These are phyloP conservation scores for Meandrusa payeni DNA, from an alignment of 2,888 invertebrate species.

Conservation along the genomic window DNA sequence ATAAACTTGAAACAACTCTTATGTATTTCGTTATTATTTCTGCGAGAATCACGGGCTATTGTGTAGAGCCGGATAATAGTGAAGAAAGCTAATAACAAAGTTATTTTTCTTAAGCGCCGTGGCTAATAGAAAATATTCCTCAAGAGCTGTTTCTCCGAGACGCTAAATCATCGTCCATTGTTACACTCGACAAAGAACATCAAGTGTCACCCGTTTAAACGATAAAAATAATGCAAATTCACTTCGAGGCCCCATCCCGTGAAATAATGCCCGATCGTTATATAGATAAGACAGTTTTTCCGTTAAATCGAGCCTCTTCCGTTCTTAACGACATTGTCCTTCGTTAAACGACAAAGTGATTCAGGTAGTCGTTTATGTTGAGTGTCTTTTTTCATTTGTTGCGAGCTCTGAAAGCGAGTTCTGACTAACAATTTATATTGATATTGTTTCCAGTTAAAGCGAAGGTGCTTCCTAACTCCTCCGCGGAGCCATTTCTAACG, in stretches of 20 bases:
- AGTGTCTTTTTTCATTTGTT: conserved; percentile 69
- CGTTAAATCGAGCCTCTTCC: conserved; percentile 66
- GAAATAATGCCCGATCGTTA: conserved; percentile 67
- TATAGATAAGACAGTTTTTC: conserved; percentile 68
- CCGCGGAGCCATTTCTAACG: no score
- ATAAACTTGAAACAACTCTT: conserved; percentile 16
- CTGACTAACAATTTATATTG: conserved; percentile 51
- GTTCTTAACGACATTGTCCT: conserved; percentile 54
- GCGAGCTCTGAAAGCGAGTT: conserved; percentile 48
- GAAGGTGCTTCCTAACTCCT: conserved; percentile 23
- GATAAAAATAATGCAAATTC: conserved; percentile 76
- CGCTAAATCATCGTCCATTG: conserved; percentile 57
- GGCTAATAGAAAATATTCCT: conserved; percentile 41
- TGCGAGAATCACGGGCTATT: conserved; percentile 4
- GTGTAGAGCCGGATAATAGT: conserved; percentile 28
- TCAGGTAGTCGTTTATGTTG: conserved; percentile 67
- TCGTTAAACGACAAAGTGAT: conserved; percentile 51
- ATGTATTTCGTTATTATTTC: conserved; percentile 13
- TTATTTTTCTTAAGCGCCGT: conserved; percentile 58
- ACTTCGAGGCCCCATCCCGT: conserved; percentile 48
- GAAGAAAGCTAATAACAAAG: conserved; percentile 48
- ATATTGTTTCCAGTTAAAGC: conserved; percentile 45
- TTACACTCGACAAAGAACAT: conserved; percentile 57
- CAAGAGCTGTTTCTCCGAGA: conserved; percentile 52
- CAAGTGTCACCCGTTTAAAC: conserved; percentile 59